A percentile compares a stretch with the other conserved stretches of the same genome.
Evolutionary conservation across 1,140 invertebrate genomes (phyloP).

Genomic region (Agrypnia vestita): DNA sequence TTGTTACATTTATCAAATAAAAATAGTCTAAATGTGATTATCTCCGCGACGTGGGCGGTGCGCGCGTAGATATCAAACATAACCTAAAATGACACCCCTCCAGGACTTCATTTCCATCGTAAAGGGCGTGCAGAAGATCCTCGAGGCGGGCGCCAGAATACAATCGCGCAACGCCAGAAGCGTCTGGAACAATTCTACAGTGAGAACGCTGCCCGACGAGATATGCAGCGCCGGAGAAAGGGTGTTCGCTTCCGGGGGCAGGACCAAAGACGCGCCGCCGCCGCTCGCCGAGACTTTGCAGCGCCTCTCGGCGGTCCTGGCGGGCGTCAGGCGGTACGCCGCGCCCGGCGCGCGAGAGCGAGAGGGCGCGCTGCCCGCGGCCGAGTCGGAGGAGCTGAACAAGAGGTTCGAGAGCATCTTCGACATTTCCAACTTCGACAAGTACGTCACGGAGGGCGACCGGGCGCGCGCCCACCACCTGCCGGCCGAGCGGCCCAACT

Average conservation of each 20-base stretch:
- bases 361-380: slow-evolving; percentile 27
- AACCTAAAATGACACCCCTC: slow-evolving; percentile 71
- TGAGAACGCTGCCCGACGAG: slow-evolving; percentile 52
- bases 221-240: slow-evolving; percentile 20
- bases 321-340: slow-evolving; percentile 49
- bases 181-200: slow-evolving; percentile 55
- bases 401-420: slow-evolving; percentile 56
- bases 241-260: background rate
- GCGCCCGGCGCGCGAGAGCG: slow-evolving; percentile 22
- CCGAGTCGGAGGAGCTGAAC: slow-evolving; percentile 54
- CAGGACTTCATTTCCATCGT: slow-evolving; percentile 77
- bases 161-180: slow-evolving; percentile 63
- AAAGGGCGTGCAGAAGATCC: slow-evolving; percentile 76
- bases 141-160: slow-evolving; percentile 70
- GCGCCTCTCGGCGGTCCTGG: slow-evolving; percentile 39
- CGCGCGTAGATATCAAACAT: background rate
- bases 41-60: too few relatives aligned
- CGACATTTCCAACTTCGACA: slow-evolving; percentile 58
- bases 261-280: background rate
- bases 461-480: background rate
- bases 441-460: slow-evolving; percentile 40
- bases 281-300: slow-evolving; percentile 43
- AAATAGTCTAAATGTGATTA: too few relatives aligned
- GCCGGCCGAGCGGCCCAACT: background rate
- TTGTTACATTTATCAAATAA: too few relatives aligned